These are phyloP conservation scores for Sceloporus undulatus DNA, from an alignment of 2,113 vertebrate genomes.

Conservation along the genomic window DNA sequence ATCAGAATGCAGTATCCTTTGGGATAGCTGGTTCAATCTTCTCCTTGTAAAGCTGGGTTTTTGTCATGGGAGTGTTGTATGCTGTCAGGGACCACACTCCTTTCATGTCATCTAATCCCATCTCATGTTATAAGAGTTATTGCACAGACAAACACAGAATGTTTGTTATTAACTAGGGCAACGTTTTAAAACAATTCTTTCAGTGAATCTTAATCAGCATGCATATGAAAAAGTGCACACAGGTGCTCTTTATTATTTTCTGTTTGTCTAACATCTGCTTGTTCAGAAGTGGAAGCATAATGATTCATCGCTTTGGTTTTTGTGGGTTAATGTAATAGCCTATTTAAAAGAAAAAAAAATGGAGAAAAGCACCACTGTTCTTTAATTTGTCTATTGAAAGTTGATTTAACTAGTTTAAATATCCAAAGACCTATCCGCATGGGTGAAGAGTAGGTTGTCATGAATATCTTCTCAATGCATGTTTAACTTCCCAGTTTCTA, in stretches of 20 bases:
- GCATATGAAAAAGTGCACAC: neutral
- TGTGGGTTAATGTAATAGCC: slow-evolving; percentile 11
- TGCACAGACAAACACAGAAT: neutral
- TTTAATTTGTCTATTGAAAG: slow-evolving; percentile 30
- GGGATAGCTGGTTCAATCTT: neutral
- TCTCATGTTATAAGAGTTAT: neutral
- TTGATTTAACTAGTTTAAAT: slow-evolving; percentile 14
- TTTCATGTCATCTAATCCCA: slow-evolving; percentile 20
- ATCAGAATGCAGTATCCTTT: neutral
- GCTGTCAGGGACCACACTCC: neutral
- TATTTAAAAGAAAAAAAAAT: neutral
- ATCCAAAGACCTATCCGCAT: neutral
- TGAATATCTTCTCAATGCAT: neutral
- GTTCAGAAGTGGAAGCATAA: slow-evolving; percentile 19
- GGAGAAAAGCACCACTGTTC: neutral
- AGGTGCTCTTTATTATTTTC: neutral
- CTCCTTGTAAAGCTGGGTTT: neutral
- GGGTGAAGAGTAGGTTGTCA: neutral
- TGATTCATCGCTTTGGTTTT: slow-evolving; percentile 30
- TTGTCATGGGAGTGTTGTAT: slow-evolving; percentile 7
- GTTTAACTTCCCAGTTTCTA: neutral
- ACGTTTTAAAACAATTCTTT: slow-evolving; percentile 21
- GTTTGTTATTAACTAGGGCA: neutral
- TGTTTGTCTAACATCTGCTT: slow-evolving; percentile 35
- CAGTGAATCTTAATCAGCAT: slow-evolving; percentile 10